These are phyloP conservation scores for Teleiodes luculella DNA, from an alignment of 2,888 invertebrate species.

Conservation along the genomic window DNA sequence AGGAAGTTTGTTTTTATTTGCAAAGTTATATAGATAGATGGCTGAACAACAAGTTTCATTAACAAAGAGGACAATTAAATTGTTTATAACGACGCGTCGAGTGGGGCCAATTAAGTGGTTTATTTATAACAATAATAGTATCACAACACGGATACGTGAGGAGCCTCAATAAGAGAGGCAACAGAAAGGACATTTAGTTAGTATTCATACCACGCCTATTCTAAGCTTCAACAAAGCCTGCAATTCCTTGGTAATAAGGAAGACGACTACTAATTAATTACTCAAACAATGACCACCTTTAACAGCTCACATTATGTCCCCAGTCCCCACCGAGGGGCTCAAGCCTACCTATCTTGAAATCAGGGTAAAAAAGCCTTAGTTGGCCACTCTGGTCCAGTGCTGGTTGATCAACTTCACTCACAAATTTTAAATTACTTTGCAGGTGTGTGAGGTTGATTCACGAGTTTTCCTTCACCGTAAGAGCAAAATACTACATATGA, in stretches of 20 bases:
- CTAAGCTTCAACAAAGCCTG: neutral
- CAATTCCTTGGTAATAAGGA: neutral
- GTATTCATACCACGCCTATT: neutral
- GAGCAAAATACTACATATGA: no score
- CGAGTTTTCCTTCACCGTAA: no score
- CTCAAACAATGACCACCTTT: neutral
- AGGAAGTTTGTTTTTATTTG: slow-evolving; percentile 1
- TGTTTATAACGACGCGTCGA: slow-evolving; percentile 11
- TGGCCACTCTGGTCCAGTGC: no score
- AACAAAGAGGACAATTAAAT: slow-evolving; percentile 14
- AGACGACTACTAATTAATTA: neutral
- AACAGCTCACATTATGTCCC: no score
- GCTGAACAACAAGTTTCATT: neutral
- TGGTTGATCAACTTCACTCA: no score
- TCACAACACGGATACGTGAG: neutral
- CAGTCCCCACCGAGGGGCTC: no score
- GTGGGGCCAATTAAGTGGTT: slow-evolving; percentile 11
- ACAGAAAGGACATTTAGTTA: neutral
- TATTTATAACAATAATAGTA: slow-evolving; percentile 5
- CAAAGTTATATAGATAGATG: neutral
- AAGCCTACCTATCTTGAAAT: no score
- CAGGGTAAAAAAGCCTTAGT: no score
- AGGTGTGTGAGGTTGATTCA: no score
- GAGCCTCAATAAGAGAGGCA: neutral
- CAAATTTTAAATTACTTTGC: no score